Percentiles rank a stretch among this genome's conserved stretches.
Evolutionary conservation across 2,888 invertebrate species (phyloP).

Genomic region (Phengaris alcon): DNA sequence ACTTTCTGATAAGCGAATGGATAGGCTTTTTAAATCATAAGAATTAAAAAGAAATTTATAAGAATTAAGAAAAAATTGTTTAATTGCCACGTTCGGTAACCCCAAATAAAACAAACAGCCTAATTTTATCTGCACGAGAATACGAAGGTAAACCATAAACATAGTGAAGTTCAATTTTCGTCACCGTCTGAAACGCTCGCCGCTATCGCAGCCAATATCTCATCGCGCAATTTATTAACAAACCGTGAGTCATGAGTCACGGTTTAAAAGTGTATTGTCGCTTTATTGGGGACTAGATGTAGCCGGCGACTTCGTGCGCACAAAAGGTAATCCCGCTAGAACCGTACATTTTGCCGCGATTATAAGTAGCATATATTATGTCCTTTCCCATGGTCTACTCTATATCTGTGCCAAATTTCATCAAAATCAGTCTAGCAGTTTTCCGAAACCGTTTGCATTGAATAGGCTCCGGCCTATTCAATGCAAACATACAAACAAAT

Average conservation of each 20-base stretch:
- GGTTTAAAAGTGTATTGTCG: background rate
- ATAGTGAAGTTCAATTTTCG: background rate
- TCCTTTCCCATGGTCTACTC: no score
- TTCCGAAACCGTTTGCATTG: no score
- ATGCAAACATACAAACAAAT: no score
- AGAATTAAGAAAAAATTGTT: no score
- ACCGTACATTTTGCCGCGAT: no score
- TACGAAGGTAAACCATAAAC: constrained; percentile 4
- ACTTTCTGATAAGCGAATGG: background rate
- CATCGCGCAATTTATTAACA: constrained; percentile 4
- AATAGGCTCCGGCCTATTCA: no score
- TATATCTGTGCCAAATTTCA: no score
- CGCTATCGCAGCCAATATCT: constrained; percentile 6
- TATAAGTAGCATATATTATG: no score
- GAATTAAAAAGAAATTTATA: background rate
- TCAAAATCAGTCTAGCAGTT: no score
- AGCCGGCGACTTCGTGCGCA: no score
- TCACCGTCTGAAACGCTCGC: background rate
- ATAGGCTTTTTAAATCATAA: constrained; percentile 2
- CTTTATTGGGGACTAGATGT: background rate
- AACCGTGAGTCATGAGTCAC: constrained; percentile 2
- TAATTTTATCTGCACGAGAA: constrained; percentile 14
- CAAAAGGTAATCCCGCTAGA: no score
- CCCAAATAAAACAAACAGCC: constrained; percentile 24
- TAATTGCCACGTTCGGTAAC: background rate